These are phyloP conservation scores for Enteromius afrohamiltoni DNA, from an alignment of 2,797 vertebrate species.

Conservation along the genomic window DNA sequence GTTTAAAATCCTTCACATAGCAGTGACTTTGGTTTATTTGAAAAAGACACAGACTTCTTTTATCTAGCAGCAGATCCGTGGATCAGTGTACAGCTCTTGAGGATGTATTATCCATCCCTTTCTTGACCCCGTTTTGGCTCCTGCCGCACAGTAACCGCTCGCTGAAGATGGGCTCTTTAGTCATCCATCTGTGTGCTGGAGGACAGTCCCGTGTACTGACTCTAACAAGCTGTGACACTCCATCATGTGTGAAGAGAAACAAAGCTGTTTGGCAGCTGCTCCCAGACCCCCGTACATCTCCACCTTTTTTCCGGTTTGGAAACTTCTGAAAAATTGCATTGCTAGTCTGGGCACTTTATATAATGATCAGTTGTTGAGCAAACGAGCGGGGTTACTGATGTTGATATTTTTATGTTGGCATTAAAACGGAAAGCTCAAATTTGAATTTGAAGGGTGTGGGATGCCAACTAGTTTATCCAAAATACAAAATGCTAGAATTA, in stretches of 20 bases:
- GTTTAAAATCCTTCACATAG: neutral
- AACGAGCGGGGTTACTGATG: conserved; percentile 9
- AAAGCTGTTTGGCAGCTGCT: conserved; percentile 62
- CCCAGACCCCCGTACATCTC: conserved; percentile 26
- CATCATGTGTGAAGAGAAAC: conserved; percentile 61
- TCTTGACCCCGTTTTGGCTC: conserved; percentile 39
- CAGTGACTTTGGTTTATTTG: conserved; percentile 3
- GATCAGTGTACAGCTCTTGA: neutral
- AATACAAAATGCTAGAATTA: neutral
- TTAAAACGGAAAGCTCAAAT: neutral
- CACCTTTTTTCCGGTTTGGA: conserved; percentile 57
- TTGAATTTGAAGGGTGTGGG: neutral
- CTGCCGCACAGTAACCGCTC: conserved; percentile 31
- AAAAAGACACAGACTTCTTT: neutral
- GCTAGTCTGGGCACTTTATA: conserved; percentile 52
- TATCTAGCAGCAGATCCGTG: neutral
- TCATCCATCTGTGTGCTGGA: conserved; percentile 54
- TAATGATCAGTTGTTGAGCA: conserved; percentile 41
- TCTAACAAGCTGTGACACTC: conserved; percentile 60
- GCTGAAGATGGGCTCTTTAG: conserved; percentile 48
- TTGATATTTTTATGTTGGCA: conserved; percentile 58
- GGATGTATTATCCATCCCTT: conserved; percentile 30
- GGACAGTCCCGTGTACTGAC: conserved; percentile 54
- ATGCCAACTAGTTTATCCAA: neutral
- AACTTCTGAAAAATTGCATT: conserved; percentile 49